A percentile compares a stretch with the other conserved stretches of the same genome.
These are phyloP conservation scores for Eumerus sabulonum DNA, from an alignment of 2,888 invertebrate genomes.

Conservation along the genomic window DNA sequence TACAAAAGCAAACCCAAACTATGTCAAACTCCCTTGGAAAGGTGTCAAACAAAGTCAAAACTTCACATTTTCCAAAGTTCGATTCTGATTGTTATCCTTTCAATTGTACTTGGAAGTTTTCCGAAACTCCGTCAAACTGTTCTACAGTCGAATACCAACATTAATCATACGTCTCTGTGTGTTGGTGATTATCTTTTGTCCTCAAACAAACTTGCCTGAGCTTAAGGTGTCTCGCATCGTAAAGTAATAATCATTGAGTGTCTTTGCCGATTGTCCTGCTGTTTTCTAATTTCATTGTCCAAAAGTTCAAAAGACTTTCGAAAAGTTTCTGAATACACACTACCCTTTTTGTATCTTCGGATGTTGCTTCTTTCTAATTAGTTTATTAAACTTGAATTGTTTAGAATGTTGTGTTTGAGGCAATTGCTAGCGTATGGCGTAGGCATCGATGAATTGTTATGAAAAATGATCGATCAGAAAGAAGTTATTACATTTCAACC, in stretches of 20 bases:
- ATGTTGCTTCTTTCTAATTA: constrained; percentile 42
- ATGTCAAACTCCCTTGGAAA: no score
- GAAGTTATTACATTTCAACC: constrained; percentile 36
- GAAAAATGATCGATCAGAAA: constrained; percentile 35
- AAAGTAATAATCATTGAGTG: no score
- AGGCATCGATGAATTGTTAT: constrained; percentile 19
- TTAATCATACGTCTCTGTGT: no score
- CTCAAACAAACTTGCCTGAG: no score
- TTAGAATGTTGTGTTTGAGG: constrained; percentile 6
- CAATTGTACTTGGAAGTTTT: no score
- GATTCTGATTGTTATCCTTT: no score
- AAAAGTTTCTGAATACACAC: constrained; percentile 23
- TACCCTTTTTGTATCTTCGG: constrained; percentile 1
- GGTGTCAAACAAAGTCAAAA: no score
- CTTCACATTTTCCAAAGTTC: no score
- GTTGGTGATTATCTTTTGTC: no score
- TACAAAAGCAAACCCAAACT: no score
- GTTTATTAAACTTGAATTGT: constrained; percentile 63
- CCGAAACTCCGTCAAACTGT: no score
- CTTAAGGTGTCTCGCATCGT: not conserved
- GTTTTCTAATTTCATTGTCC: constrained; percentile 2
- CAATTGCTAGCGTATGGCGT: constrained; percentile 22
- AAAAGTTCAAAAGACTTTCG: constrained; percentile 53
- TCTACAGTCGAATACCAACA: no score
- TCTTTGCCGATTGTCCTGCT: constrained; percentile 42